Base-by-base conservation (phyloP, 2,113 vertebrate species). In the Oreocharis arfaki region DNA sequence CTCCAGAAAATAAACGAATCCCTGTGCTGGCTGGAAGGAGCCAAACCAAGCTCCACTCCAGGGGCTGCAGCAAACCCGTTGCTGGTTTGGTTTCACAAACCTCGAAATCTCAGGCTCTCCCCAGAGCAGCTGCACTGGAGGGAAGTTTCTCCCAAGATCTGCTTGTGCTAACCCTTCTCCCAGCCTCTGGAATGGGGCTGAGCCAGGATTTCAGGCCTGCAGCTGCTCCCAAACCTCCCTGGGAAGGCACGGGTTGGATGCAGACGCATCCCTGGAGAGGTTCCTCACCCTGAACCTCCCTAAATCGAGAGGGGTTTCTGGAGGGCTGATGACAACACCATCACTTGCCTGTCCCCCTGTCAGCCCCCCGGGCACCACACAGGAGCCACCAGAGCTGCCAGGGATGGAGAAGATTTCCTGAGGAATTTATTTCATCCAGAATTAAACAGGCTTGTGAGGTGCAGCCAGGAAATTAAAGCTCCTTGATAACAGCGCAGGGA, bases 281-380 rank as follows among this genome's bases (percentile, higher is more conserved):
- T 12, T 28, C 69, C 75, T 63, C 35, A 5, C 14, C 30, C 75
- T 9, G 6, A 33, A 7, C 35, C 35, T 21, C 14, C 37, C 30
- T 2, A 17, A 42, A 17, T 8, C 24, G 11, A 19, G 46, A 70
- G 71, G 6, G 8, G 37, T 27, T 27, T 70, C n/a, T 13, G 10
- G 19, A 49, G 76, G 21, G 75, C 20, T 19, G 30, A 30, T 7
- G 24, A 19, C 46, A 57, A 63, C 71, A 59, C 71, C 65, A 7
- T n/a, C 55, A 1, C 21, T 2, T 0, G 3, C 3, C 39, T 9
- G 52, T 39, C 15, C 55, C 41, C 10, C 7, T 14, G 8, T 3
- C 33, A 5, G n/a, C n/a, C 23, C 22, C 19, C 23, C 1, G 0
- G 13, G 52, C 42, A 9, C 46, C 18, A 0, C 2, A 3, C 55